Conservation (phyloP, 2,113 vertebrate genomes). For the Boulengeromyrus knoepffleri region DNA sequence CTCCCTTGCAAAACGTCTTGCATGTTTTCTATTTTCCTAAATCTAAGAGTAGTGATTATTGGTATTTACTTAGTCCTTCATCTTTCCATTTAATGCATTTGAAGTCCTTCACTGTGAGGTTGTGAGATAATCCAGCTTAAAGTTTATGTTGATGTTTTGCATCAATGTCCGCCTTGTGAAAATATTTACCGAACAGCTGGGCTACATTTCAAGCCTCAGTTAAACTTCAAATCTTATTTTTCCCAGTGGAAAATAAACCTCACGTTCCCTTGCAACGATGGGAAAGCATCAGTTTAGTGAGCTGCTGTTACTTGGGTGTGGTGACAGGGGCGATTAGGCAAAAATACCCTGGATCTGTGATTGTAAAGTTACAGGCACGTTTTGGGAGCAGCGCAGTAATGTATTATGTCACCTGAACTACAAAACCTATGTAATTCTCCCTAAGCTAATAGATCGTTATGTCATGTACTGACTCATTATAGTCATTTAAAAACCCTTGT, state of each 20-base stretch:
- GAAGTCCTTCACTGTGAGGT: neutral
- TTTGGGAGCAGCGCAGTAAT: neutral
- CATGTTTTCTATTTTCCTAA: neutral
- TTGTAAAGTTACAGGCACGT: neutral
- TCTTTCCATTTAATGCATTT: neutral
- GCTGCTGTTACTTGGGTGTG: neutral
- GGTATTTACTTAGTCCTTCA: neutral
- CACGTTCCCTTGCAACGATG: neutral
- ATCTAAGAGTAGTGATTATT: neutral
- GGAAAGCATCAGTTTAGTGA: neutral
- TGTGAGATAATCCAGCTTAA: neutral
- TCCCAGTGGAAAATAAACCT: neutral
- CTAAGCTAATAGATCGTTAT: neutral
- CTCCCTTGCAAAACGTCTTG: neutral
- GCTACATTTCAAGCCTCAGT: neutral
- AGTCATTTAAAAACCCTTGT: neutral
- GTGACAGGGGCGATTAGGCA: neutral
- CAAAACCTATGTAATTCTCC: neutral
- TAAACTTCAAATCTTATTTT: neutral
- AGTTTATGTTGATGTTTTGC: neutral
- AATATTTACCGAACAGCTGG: neutral
- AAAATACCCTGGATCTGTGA: neutral
- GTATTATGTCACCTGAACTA: neutral
- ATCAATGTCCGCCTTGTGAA: neutral
- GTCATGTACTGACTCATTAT: neutral